Evolutionary conservation across 2,113 vertebrate species (phyloP).

Genomic region (Colius striatus): DNA sequence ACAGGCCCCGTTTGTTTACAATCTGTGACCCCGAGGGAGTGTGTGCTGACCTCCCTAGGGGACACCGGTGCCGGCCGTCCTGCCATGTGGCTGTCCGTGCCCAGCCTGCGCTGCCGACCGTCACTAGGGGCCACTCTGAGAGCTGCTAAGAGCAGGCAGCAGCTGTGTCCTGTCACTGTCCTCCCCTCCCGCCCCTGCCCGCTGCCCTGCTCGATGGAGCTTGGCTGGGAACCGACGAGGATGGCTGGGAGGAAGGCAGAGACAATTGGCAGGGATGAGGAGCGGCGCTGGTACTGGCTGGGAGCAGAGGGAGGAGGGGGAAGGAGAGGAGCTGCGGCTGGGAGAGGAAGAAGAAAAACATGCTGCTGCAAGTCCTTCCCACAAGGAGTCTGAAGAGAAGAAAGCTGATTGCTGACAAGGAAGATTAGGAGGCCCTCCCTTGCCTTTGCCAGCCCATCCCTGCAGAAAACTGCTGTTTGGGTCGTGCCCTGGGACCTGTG

Average conservation of each 20-base stretch:
- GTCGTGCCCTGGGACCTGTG: not conserved
- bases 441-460: not conserved
- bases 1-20: not conserved
- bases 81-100: fast-evolving
- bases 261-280: not conserved
- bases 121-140: constrained; percentile 43
- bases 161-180: constrained; percentile 45
- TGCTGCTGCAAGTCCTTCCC: constrained; percentile 42
- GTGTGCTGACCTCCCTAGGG: fast-evolving
- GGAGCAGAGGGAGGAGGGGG: not conserved
- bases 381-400: not conserved
- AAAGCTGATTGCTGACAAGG: constrained; percentile 22
- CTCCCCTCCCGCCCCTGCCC: not conserved
- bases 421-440: constrained; percentile 39
- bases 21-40: not conserved
- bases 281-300: not conserved
- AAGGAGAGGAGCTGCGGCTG: not conserved
- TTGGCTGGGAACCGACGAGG: constrained; percentile 30
- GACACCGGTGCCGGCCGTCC: not conserved
- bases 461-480: not conserved
- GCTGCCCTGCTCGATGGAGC: constrained; percentile 24
- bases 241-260: not conserved
- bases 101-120: not conserved
- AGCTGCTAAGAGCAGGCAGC: not conserved
- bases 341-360: constrained; percentile 38